Base-by-base conservation (phyloP, 1,140 invertebrate genomes). In the Agrypnia vestita region DNA sequence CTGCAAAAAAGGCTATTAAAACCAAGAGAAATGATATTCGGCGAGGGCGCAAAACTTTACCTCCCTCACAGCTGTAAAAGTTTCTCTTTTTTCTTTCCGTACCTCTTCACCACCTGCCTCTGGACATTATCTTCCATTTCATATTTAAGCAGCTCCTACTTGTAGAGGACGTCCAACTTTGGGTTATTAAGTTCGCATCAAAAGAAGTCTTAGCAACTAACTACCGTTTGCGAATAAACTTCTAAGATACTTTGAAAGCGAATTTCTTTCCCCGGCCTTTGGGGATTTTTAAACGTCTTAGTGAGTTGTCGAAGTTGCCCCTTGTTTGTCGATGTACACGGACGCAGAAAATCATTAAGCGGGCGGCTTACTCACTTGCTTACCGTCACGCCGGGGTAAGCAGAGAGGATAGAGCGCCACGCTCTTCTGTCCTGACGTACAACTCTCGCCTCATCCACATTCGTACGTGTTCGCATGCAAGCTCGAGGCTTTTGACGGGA, bases 61-160 rank as follows among this genome's bases (percentile, higher is more conserved):
- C 6, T 35, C 25, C 6, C 25, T 35, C 25, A 35, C 25, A 35
- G 25, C 6, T 35, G 6, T n/a, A n/a, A n/a, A 15, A 56, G 53
- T 13, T 15, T 56, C 17, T 15, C n/a, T 56, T 56, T 56, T 56
- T 56, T 56, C 53, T 56, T 56, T 56, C 17, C 1, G 53, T 56
- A 35, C 15, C 15, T 25, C 8, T 13, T 35, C 15, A 25, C 3
- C n/a, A 21, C 46, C 12, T 47, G 15, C 15, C 13, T 6, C 67
- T 49, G 4, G 12, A 19, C 15, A 71, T 47, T 19, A 47, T 17
- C 15, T 47, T 71, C 49, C 49, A 49, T 71, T 71, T 71, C 67
- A 71, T 71, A 71, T 21, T 71, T 71, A 71, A 71, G 67, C 21
- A 49, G 44, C 46, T 71, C 49, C 67, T 71, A 15, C 17, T 71